Evolutionary conservation across 2,797 vertebrate genomes (phyloP).

Genomic region (Sciurus carolinensis): DNA sequence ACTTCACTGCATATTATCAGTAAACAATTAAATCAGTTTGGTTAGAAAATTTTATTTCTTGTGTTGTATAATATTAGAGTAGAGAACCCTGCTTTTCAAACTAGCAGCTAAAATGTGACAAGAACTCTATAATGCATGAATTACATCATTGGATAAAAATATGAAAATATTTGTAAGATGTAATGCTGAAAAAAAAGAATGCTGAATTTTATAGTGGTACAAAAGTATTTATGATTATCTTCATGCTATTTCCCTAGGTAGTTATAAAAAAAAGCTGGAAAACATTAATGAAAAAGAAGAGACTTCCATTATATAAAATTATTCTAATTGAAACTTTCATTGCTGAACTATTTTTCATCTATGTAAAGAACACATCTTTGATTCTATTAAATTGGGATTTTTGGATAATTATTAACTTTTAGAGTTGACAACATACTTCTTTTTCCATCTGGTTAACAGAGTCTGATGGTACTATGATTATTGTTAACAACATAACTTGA

Average conservation of each 20-base stretch:
- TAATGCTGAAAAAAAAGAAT: slow-evolving; percentile 41
- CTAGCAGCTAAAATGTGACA: slow-evolving; percentile 4
- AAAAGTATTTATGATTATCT: slow-evolving; percentile 64
- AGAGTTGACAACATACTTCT: background rate
- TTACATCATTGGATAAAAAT: slow-evolving; percentile 60
- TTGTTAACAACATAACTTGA: slow-evolving; percentile 47
- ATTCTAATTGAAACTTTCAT: slow-evolving; percentile 64
- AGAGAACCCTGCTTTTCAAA: slow-evolving; percentile 47
- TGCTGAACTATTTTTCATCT: slow-evolving; percentile 21
- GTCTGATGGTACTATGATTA: background rate
- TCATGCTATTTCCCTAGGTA: slow-evolving; percentile 71
- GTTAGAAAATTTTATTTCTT: slow-evolving; percentile 69
- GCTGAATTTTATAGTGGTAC: slow-evolving; percentile 19
- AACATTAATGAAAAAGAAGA: slow-evolving; percentile 62
- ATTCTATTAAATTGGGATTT: slow-evolving; percentile 6
- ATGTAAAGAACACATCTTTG: slow-evolving; percentile 57
- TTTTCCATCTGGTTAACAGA: background rate
- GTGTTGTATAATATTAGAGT: background rate
- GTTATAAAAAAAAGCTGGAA: slow-evolving; percentile 44
- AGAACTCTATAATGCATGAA: background rate
- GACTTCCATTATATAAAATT: background rate
- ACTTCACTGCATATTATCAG: slow-evolving; percentile 24
- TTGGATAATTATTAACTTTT: slow-evolving; percentile 37
- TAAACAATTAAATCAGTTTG: slow-evolving; percentile 57
- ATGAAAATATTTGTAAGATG: slow-evolving; percentile 36